Conservation (phyloP, 2,797 vertebrate species). For the Artibeus jamaicensis region DNA sequence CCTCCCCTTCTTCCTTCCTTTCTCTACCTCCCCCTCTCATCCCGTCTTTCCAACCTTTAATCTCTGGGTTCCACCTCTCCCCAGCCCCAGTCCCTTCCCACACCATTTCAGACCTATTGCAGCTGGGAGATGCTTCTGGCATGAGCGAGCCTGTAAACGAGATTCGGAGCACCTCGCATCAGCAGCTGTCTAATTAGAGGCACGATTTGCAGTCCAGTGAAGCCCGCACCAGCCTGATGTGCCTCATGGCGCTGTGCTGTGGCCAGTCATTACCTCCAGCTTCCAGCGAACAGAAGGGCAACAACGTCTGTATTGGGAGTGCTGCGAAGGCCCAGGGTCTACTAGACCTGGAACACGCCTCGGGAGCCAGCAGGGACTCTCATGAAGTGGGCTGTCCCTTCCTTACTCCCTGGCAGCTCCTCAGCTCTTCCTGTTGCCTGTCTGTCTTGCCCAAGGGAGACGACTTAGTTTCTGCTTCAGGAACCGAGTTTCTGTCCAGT, state of each 20-base stretch:
- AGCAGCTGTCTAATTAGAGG: slow-evolving; percentile 48
- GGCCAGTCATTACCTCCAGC: slow-evolving; percentile 23
- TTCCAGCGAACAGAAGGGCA: slow-evolving; percentile 30
- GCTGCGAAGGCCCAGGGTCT: not conserved
- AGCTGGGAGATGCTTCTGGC: not conserved
- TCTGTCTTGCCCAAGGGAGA: not conserved
- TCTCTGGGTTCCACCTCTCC: not conserved
- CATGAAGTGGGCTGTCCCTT: not conserved
- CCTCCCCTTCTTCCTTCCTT: not conserved
- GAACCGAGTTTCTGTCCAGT: not conserved
- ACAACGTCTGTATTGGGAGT: slow-evolving; percentile 10
- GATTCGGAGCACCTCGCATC: not conserved
- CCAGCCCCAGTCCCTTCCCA: not conserved
- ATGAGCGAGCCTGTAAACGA: not conserved
- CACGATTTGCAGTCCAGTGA: not conserved
- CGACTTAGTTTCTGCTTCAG: not conserved
- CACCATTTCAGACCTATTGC: not conserved
- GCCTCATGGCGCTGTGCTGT: not conserved
- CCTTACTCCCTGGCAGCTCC: not conserved
- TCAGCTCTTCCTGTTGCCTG: not conserved
- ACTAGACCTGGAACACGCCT: not conserved
- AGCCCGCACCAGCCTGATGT: not conserved
- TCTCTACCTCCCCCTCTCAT: not conserved
- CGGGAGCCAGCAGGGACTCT: not conserved
- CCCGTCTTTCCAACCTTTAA: not conserved